phyloP scores from a whole-genome alignment of 2,888 invertebrate genomes.

The Paralinhomoeus sp. region DNA sequence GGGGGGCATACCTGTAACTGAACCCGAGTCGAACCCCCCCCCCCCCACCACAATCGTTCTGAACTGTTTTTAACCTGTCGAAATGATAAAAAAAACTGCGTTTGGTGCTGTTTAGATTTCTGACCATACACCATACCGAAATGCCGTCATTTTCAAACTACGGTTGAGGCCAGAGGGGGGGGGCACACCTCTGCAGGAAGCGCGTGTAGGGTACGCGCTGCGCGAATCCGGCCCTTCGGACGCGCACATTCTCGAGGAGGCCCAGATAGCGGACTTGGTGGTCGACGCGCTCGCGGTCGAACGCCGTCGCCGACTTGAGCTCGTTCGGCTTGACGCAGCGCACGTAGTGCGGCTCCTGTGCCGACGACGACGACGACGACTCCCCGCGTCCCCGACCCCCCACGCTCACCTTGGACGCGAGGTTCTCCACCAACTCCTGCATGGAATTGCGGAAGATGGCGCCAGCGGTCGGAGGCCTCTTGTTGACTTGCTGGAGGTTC shows the following conservation, averaged over 20 bases:
- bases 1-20: too few species aligned
- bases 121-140: too few species aligned
- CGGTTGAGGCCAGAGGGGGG: constrained; percentile 1
- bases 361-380: too few species aligned
- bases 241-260: constrained; percentile 76
- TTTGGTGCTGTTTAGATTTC: too few species aligned
- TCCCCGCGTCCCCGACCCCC: not conserved
- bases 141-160: too few species aligned
- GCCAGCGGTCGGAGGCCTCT: constrained; percentile 77
- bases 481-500: constrained; percentile 71
- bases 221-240: constrained; percentile 88
- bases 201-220: constrained; percentile 74
- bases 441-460: constrained; percentile 83
- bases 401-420: constrained; percentile 45
- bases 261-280: constrained; percentile 53
- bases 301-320: constrained; percentile 57
- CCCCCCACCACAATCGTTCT: too few species aligned
- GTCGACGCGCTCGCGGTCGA: constrained; percentile 51
- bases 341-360: constrained; percentile 53
- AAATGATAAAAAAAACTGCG: not conserved
- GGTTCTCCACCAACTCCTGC: constrained; percentile 59
- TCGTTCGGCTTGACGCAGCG: constrained; percentile 93
- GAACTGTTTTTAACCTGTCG: too few species aligned
- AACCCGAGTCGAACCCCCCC: too few species aligned
- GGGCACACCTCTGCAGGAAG: constrained; percentile 63